Conservation (phyloP, 2,888 invertebrate species). For the Leucophenga maculata region DNA sequence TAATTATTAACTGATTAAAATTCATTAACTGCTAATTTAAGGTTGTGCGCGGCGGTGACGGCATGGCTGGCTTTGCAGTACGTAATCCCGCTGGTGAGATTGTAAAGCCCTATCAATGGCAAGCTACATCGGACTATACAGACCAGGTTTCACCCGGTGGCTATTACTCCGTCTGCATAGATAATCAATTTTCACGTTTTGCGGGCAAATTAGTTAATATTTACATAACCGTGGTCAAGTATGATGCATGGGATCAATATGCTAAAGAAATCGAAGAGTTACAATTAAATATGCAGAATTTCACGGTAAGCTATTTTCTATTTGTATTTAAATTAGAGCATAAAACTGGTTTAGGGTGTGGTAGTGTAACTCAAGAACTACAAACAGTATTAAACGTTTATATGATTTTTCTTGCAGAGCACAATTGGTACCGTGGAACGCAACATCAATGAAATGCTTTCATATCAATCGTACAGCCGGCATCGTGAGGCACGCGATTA, state of each 20-base stretch:
- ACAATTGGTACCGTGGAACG: constrained; percentile 85
- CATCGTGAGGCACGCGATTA: constrained; percentile 87
- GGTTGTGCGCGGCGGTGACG: constrained; percentile 94
- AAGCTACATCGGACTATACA: constrained; percentile 90
- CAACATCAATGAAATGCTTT: constrained; percentile 88
- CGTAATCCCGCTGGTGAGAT: constrained; percentile 87
- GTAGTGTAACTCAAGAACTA: background rate
- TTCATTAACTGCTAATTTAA: constrained; percentile 62
- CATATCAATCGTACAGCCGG: constrained; percentile 86
- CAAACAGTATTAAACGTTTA: background rate
- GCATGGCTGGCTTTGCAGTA: constrained; percentile 93
- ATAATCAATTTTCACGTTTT: constrained; percentile 93
- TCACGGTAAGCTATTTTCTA: constrained; percentile 79
- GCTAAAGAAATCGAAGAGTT: constrained; percentile 90
- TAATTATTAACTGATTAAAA: no score
- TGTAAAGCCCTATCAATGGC: constrained; percentile 93
- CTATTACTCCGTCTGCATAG: constrained; percentile 92
- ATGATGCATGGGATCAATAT: constrained; percentile 94
- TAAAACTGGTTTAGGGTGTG: background rate
- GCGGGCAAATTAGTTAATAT: constrained; percentile 91
- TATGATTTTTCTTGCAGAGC: constrained; percentile 72
- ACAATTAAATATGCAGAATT: constrained; percentile 90
- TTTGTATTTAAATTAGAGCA: background rate
- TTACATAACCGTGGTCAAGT: constrained; percentile 91
- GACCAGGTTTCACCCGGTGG: constrained; percentile 86